These are phyloP conservation scores for Eilema griseolum DNA, from an alignment of 2,888 invertebrate genomes.

Conservation along the genomic window DNA sequence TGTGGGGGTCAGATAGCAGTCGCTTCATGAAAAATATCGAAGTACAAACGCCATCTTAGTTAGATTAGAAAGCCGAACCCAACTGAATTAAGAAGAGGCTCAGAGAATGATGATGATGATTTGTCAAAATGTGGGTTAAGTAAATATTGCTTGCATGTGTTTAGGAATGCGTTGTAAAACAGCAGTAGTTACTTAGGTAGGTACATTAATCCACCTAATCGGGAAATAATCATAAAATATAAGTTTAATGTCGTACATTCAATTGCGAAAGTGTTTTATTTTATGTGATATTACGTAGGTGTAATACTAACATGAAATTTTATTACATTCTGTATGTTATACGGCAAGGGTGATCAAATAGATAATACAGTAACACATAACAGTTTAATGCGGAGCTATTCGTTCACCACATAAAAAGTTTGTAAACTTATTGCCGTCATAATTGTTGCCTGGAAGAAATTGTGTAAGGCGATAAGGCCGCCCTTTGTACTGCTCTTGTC, in stretches of 20 bases:
- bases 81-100: too few relatives aligned
- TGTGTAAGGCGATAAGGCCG: too few relatives aligned
- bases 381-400: neutral
- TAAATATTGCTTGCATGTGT: neutral
- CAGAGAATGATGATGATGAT: too few relatives aligned
- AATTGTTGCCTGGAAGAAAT: too few relatives aligned
- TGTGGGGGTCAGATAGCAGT: too few relatives aligned
- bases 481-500: too few relatives aligned
- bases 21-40: too few relatives aligned
- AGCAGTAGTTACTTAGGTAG: neutral
- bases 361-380: too few relatives aligned
- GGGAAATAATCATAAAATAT: slow-evolving; percentile 11
- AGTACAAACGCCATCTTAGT: too few relatives aligned
- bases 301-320: neutral
- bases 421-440: too few relatives aligned
- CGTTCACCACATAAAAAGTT: neutral
- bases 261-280: slow-evolving; percentile 3
- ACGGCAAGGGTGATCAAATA: neutral
- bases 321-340: neutral
- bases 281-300: neutral
- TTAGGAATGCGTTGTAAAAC: neutral
- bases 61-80: too few relatives aligned
- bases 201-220: slow-evolving; percentile 2
- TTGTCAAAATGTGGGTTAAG: too few relatives aligned
- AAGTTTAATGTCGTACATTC: slow-evolving; percentile 3